These are phyloP conservation scores for Rhinella marina DNA, from an alignment of 2,797 vertebrate genomes.

Conservation along the genomic window DNA sequence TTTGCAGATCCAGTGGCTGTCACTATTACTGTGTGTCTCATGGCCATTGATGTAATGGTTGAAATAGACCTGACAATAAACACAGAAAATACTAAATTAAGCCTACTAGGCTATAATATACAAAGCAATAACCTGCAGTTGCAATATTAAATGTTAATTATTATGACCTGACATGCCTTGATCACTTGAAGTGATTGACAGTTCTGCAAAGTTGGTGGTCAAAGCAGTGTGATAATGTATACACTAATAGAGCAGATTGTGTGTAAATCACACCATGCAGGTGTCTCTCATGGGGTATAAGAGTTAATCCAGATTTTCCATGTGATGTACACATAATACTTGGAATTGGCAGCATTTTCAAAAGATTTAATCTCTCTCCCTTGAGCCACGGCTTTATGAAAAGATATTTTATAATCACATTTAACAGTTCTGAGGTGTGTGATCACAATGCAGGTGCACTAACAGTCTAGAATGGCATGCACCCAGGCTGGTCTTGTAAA, in stretches of 20 bases:
- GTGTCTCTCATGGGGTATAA: slow-evolving; percentile 49
- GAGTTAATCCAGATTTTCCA: slow-evolving; percentile 58
- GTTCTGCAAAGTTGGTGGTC: slow-evolving; percentile 11
- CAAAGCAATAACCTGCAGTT: not conserved
- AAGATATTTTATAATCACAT: slow-evolving; percentile 57
- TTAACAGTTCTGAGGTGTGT: slow-evolving; percentile 56
- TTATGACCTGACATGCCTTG: not conserved
- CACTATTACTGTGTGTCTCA: no score
- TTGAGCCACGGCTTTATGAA: slow-evolving; percentile 48
- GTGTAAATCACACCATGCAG: slow-evolving; percentile 52
- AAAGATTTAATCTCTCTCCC: slow-evolving; percentile 52
- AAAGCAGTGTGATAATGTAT: slow-evolving; percentile 23
- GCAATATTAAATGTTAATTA: not conserved
- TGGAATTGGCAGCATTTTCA: slow-evolving; percentile 48
- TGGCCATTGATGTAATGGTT: no score
- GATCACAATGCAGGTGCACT: slow-evolving; percentile 55
- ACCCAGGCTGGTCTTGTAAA: slow-evolving; percentile 41
- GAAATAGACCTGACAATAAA: not conserved
- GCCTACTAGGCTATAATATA: not conserved
- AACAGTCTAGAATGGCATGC: slow-evolving; percentile 44
- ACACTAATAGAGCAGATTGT: slow-evolving; percentile 10
- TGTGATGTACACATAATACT: slow-evolving; percentile 55
- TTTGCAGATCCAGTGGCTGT: not conserved
- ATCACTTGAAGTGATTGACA: slow-evolving; percentile 14
- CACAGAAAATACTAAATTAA: not conserved